Conservation (phyloP, 2,113 vertebrate species). For the Rhynchomys soricoides region DNA sequence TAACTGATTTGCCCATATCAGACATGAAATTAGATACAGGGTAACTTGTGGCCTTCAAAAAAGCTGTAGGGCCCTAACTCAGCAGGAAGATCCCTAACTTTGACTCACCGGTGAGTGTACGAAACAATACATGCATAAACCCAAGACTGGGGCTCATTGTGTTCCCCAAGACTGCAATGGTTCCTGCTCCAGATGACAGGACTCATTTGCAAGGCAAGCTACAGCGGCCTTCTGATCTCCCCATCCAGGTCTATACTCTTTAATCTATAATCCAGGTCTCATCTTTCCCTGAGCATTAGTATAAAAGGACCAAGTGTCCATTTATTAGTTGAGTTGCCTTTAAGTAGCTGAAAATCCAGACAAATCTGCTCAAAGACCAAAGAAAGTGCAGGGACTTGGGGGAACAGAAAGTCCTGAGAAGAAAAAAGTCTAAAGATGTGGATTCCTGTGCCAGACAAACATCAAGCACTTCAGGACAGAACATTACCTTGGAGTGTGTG, state of each 20-base stretch:
- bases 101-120: neutral
- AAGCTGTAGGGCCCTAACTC: neutral
- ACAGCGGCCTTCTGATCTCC: neutral
- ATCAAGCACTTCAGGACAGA: neutral
- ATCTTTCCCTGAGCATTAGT: neutral
- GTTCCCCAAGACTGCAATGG: neutral
- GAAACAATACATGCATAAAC: neutral
- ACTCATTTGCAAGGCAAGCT: neutral
- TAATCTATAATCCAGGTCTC: no score
- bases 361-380: constrained; percentile 12
- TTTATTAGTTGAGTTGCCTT: neutral
- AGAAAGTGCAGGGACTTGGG: neutral
- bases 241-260: neutral
- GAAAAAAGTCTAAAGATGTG: neutral
- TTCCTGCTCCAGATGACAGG: neutral
- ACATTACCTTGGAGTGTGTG: neutral
- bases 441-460: neutral
- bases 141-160: neutral
- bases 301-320: neutral
- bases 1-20: constrained; percentile 7
- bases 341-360: constrained; percentile 45
- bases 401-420: neutral
- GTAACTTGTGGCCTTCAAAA: neutral
- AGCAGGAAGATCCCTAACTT: neutral
- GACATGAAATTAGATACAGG: neutral